Evolutionary conservation across 2,113 vertebrate species (phyloP).

Genomic region (Podarcis raffonei): DNA sequence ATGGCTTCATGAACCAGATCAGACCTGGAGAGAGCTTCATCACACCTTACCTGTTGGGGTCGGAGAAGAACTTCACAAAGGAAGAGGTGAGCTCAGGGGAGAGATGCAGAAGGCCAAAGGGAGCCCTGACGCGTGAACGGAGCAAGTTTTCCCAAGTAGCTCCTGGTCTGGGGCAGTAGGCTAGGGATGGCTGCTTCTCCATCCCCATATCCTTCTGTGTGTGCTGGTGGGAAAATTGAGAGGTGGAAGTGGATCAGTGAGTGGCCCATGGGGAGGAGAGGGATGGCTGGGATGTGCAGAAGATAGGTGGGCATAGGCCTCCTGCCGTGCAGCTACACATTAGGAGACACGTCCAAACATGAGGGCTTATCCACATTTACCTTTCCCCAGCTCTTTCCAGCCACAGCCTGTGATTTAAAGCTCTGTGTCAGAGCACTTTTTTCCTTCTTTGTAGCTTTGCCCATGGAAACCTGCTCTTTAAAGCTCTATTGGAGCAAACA

Average conservation of each 20-base stretch:
- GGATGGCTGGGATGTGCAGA: not conserved
- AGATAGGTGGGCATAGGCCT: not conserved
- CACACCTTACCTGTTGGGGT: slow-evolving; percentile 83
- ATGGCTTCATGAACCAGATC: slow-evolving; percentile 86
- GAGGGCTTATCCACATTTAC: no score
- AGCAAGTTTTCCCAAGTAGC: not conserved
- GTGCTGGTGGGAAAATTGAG: not conserved
- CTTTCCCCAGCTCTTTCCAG: no score
- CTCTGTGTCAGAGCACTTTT: not conserved
- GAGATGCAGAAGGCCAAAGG: not conserved
- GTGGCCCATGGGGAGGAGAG: not conserved
- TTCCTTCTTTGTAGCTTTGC: not conserved
- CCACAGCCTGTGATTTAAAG: no score
- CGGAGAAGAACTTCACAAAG: slow-evolving; percentile 84
- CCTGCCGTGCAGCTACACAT: not conserved
- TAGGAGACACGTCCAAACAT: no score
- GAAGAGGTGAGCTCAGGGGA: slow-evolving; percentile 72
- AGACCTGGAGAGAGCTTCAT: slow-evolving; percentile 89
- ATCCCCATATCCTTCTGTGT: not conserved
- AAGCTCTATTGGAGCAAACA: no score
- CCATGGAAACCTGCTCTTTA: not conserved
- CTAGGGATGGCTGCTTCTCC: not conserved
- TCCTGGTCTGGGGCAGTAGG: not conserved
- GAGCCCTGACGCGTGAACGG: no score
- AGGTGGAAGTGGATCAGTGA: not conserved